Evolutionary conservation across 1,140 invertebrate species (phyloP), one percentile per base, ranked within the genome.

Genomic region (Euura lappo): DNA sequence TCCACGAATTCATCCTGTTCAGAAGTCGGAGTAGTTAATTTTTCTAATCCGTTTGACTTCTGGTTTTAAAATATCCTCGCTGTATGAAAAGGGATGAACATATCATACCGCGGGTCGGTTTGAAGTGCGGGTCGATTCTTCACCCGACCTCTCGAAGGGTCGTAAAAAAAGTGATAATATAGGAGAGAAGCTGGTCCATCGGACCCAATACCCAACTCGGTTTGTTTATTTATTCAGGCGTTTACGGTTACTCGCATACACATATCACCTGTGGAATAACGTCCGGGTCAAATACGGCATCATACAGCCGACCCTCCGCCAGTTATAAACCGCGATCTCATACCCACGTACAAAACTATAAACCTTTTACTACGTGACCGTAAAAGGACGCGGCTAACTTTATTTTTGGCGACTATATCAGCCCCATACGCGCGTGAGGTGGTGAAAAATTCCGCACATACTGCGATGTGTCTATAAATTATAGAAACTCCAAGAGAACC

Each of bases 401-500:
- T 60, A 60, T 60, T 60, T 28, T 60, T 60, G 51, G 51, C 51
- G 51, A 60, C 51, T n/a, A 60, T 28, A 28, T 28, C 28, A 28
- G 28, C 28, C 28, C 28, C 28, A 28, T 28, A 28, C 28, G 28
- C 28, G 28, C 28, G 28, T 28, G 28, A 6, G 3, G 51, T 60
- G 51, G 10, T 8, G 13, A 60, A 60, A 60, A 11, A 60, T 60
- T 60, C 13, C 51, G 13, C 51, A n/a, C 51, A 8, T 28, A 60
- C 13, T n/a, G 51, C 51, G 13, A 11, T 5, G 8, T 11, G 51
- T 73, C 75, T 79, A 80, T 85, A 85, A 85, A 85, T 85, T 85
- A 84, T 77, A 79, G 77, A 80, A 80, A 84, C 81, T 84, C 81
- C 74, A 76, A 76, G 77, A 60, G 13, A 8, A 76, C 79, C 76